These are phyloP conservation scores for Onthophagus sagittarius DNA, from an alignment of 2,888 invertebrate genomes.

Conservation along the genomic window DNA sequence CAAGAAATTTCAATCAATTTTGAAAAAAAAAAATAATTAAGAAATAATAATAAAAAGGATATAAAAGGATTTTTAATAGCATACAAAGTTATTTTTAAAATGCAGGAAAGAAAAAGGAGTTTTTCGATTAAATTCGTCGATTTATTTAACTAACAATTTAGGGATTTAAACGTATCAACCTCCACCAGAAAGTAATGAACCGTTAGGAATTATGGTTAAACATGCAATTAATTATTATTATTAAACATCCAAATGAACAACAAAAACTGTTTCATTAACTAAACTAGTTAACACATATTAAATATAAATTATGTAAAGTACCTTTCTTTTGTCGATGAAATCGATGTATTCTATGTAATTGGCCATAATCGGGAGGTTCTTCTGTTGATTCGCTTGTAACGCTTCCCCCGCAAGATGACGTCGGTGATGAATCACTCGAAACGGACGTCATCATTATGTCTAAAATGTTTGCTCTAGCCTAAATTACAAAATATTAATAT, in stretches of 20 bases:
- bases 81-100: too few species aligned
- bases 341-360: constrained; percentile 64
- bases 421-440: constrained; percentile 67
- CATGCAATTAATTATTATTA: background rate
- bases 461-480: constrained; percentile 72
- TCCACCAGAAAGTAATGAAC: background rate
- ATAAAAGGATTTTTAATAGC: too few species aligned
- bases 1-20: too few species aligned
- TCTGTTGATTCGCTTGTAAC: constrained; percentile 58
- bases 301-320: constrained; percentile 37
- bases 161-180: background rate
- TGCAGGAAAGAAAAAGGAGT: background rate
- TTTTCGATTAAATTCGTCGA: background rate
- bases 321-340: constrained; percentile 76
- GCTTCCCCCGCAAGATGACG: constrained; percentile 63
- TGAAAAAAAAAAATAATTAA: constrained; percentile 18
- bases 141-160: background rate
- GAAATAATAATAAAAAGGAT: background rate
- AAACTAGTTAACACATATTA: background rate
- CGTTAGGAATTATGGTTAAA: background rate
- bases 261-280: background rate
- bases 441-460: constrained; percentile 65
- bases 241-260: background rate
- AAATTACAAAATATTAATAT: constrained; percentile 21
- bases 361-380: constrained; percentile 63